Evolutionary conservation across 2,113 vertebrate species (phyloP).

Genomic region (Pangasianodon hypophthalmus): DNA sequence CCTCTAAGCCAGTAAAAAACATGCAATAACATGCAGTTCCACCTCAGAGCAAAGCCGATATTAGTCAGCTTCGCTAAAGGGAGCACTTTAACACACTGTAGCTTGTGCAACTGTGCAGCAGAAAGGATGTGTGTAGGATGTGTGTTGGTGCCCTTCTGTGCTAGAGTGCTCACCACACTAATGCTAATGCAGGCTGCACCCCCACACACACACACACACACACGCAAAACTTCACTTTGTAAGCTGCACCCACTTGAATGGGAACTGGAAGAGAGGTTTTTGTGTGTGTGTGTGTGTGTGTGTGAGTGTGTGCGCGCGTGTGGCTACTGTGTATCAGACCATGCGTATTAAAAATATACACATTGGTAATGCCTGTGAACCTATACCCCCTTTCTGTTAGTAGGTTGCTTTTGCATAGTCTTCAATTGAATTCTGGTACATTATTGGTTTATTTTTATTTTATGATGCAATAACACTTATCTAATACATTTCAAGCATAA

Average conservation of each 20-base stretch:
- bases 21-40: not conserved
- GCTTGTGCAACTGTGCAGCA: slow-evolving; percentile 21
- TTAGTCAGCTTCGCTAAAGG: slow-evolving; percentile 18
- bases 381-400: not conserved
- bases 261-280: not conserved
- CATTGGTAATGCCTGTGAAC: not conserved
- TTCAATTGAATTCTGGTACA: not conserved
- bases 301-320: not conserved
- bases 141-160: slow-evolving; percentile 40
- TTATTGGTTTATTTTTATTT: not conserved
- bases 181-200: slow-evolving; percentile 21
- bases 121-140: slow-evolving; percentile 51
- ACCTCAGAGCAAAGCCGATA: not conserved
- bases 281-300: not conserved
- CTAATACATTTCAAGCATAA: not conserved
- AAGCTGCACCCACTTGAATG: slow-evolving; percentile 15
- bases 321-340: not conserved
- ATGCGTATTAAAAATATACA: not conserved
- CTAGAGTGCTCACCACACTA: slow-evolving; percentile 39
- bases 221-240: slow-evolving; percentile 4
- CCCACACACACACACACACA: slow-evolving; percentile 19
- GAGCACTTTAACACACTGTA: slow-evolving; percentile 14
- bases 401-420: not conserved
- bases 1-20: not conserved
- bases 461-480: not conserved